Evolutionary conservation across 2,113 vertebrate genomes (phyloP).

Genomic region (Illadopsis cleaveri): DNA sequence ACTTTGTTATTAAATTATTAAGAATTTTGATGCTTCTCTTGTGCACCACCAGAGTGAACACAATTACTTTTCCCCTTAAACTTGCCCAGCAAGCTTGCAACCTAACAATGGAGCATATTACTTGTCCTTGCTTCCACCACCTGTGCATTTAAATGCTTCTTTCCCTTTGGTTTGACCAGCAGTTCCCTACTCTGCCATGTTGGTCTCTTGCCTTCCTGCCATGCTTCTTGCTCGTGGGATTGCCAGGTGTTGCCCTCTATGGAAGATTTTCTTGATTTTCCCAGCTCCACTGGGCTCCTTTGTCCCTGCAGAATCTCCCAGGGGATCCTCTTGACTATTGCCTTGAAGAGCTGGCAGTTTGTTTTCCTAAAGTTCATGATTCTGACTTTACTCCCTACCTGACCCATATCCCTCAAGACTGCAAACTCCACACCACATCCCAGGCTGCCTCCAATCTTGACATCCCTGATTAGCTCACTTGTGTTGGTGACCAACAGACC

Average conservation of each 20-base stretch:
- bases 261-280: background rate
- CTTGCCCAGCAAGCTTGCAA: rapidly evolving
- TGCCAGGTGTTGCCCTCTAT: background rate
- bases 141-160: background rate
- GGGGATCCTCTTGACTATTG: background rate
- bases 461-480: background rate
- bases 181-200: background rate
- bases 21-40: background rate
- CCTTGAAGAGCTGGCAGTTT: background rate
- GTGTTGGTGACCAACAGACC: background rate
- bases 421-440: background rate
- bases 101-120: rapidly evolving
- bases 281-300: background rate
- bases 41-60: background rate
- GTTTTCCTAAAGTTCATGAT: background rate
- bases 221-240: background rate
- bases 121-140: background rate
- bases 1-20: background rate
- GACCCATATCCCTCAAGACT: background rate
- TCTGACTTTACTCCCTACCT: background rate
- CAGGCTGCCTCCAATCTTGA: background rate
- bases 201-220: background rate
- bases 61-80: background rate
- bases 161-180: background rate
- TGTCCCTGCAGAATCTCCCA: background rate